phyloP scores from a whole-genome alignment of 2,797 vertebrate species.

The Fistularia commersonii region DNA sequence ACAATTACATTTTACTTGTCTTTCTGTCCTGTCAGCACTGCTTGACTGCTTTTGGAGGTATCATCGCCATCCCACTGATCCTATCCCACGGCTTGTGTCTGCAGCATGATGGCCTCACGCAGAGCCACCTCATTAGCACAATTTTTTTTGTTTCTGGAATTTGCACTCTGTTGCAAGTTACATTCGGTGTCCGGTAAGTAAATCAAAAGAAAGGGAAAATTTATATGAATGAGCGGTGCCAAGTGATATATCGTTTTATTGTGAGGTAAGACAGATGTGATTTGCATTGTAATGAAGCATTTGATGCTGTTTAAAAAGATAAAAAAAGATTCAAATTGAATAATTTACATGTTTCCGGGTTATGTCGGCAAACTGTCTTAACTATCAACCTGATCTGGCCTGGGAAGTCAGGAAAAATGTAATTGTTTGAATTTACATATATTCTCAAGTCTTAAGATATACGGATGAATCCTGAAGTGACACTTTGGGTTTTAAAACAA shows the following conservation, averaged over 20 bases:
- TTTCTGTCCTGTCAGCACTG: conserved; percentile 79
- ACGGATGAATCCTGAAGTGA: too few relatives aligned
- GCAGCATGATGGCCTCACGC: conserved; percentile 87
- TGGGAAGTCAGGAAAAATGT: too few relatives aligned
- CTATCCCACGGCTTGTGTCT: conserved; percentile 89
- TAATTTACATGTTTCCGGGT: too few relatives aligned
- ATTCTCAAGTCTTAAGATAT: too few relatives aligned
- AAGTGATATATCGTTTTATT: too few relatives aligned
- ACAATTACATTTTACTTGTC: neutral
- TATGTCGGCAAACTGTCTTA: too few relatives aligned
- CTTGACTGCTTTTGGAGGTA: conserved; percentile 90
- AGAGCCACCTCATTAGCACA: conserved; percentile 94
- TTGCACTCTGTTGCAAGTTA: conserved; percentile 92
- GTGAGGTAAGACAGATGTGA: too few relatives aligned
- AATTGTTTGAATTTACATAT: too few relatives aligned
- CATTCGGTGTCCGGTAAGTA: conserved; percentile 88
- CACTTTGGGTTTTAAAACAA: too few relatives aligned
- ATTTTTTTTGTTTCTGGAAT: conserved; percentile 95
- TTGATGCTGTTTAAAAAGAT: neutral
- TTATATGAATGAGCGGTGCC: too few relatives aligned
- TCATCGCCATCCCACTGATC: conserved; percentile 89
- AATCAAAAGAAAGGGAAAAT: neutral
- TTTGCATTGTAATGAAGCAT: neutral
- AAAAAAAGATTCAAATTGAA: too few relatives aligned
- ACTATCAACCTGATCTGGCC: too few relatives aligned